Evolutionary conservation across 2,113 vertebrate genomes (phyloP), one percentile per base, ranked within the genome.

Genomic region (Gymnocephalus cernua): DNA sequence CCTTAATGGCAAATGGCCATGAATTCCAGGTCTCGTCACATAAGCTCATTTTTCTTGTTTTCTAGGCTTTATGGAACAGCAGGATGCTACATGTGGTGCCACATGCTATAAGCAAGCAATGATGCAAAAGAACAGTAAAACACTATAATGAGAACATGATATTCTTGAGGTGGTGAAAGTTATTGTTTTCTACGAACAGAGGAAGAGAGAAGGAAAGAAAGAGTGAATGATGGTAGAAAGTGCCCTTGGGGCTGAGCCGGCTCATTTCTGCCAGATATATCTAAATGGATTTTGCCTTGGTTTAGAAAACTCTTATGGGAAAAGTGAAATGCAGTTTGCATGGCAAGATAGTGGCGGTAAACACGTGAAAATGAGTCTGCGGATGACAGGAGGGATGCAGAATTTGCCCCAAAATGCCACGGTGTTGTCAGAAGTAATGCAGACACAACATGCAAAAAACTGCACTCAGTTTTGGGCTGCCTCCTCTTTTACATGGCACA

Each of bases 231-330:
- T 83, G 80, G 45, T 51, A 44, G 27, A 75, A 79, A 23, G 21
- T 29, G 50, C 45, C 73, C 79, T 66, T 23, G 64, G 62, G 80
- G 57, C n/a, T 4, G 13, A 66, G 65, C 66, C 13, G 13, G 74
- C 80, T 84, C 51, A 63, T 78, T 77, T 71, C 50, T 69, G 56
- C 59, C 59, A 78, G 56, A 79, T 65, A 58, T 67, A 80, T 84
- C 68, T 79, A 76, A 86, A 89, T 83, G 62, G 86, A 85, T 87
- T 54, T 88, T 29, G 19, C 54, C 51, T 81, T 57, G 16, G 58
- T 63, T 23, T 38, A 62, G 77, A 68, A 74, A 66, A 15, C 32
- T 45, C 41, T 67, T 59, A 83, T 66, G 11, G 45, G 38, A 77
- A 64, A 51, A 61, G 44, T 83, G 64, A 81, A 82, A 76, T 54